Base-by-base conservation (phyloP, 2,113 vertebrate genomes). In the Malurus melanocephalus region DNA sequence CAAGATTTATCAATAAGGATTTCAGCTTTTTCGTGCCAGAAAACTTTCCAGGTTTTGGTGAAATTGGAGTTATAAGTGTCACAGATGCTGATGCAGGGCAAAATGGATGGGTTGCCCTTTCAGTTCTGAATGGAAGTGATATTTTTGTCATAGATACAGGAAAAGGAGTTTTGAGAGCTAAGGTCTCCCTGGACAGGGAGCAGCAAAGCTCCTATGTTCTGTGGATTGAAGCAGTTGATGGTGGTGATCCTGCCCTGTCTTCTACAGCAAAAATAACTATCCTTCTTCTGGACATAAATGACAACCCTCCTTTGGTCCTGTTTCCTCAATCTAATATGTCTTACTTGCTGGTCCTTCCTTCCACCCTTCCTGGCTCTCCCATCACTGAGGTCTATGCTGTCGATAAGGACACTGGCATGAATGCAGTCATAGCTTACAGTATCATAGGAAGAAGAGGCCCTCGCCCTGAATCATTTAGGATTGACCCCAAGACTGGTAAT, bases 281-380 rank as follows among this genome's bases (percentile, higher is more conserved):
- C 76, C 97, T 99, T 64, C 97, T 99, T 67, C 96, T 99, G 88
- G 99, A 99, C 93, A 99, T 99, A 88, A 99, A 99, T 76, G 99
- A 99, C 93, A 99, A 99, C 79, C 99, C 99, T 6, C 99, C 99
- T 24, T 90, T 99, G 38, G 99, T 99, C 59, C 96, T 99, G 78
- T 99, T 99, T 92, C 99, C 99, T 77, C 99, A 99, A 9, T 99
- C 99, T 55, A 99, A 99, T 91, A 98, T 98, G 97, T 99, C 99
- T 11, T 99, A 99, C 65, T 97, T 99, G 94, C 95, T 99, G 84
- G 99, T 99, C 32, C 96, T 99, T 53, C 99, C 99, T 43, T 98
- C 96, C 69, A 99, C 99, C 5, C 96, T 98, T n/a, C 99, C 99
- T 32, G 99, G 99, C 46, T 99, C 99, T 74, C 98, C 98, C 22